Percentiles rank a stretch among this genome's conserved stretches.
Evolutionary conservation across 2,113 vertebrate species (phyloP).

Genomic region (Mobula hypostoma): DNA sequence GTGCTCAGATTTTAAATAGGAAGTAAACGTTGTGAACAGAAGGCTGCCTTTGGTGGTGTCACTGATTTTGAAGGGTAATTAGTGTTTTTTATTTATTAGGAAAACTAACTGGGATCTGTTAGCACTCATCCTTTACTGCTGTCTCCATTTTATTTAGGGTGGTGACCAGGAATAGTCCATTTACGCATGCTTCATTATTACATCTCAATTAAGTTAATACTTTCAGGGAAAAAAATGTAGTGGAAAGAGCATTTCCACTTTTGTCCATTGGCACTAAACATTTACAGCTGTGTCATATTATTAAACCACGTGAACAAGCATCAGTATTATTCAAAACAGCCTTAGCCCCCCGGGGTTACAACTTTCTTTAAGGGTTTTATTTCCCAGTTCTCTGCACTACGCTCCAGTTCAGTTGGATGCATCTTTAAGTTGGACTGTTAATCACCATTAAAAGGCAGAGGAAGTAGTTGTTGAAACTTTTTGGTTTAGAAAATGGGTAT

Average conservation of each 20-base stretch:
- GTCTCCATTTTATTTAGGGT: too few relatives aligned
- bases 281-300: background rate
- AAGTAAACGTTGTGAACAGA: background rate
- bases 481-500: background rate
- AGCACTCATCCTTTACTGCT: background rate
- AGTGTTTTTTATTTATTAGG: background rate
- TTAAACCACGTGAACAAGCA: background rate
- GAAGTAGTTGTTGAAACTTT: background rate
- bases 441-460: too few relatives aligned
- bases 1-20: background rate
- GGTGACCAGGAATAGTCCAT: too few relatives aligned
- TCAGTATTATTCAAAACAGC: background rate
- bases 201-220: background rate
- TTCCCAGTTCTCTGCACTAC: too few relatives aligned
- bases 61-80: background rate
- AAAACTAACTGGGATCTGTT: background rate
- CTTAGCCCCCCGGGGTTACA: background rate
- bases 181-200: too few relatives aligned
- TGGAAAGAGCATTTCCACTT: background rate
- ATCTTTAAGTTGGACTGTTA: too few relatives aligned
- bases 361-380: too few relatives aligned
- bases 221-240: background rate
- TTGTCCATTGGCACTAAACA: background rate
- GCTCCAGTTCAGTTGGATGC: too few relatives aligned
- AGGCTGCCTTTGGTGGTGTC: background rate